Evolutionary conservation across 2,113 vertebrate species (phyloP), one percentile per base, ranked within the genome.

Genomic region (Gymnocephalus cernua): DNA sequence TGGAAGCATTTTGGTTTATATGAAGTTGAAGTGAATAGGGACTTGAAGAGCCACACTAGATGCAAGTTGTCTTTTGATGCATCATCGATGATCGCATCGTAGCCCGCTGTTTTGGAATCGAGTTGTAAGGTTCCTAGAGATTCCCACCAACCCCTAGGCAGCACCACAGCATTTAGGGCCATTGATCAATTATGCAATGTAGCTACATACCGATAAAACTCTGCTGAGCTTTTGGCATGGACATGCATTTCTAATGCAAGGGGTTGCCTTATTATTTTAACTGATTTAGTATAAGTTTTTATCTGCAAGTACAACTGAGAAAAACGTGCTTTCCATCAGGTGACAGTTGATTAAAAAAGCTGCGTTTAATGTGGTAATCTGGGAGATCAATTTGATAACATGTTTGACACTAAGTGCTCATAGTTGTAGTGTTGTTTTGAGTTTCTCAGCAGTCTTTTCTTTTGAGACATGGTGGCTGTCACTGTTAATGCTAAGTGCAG

Each of bases 181-280:
- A 8, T n/a, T 69, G 74, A 58, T 77, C 83, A 84, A 68, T 85
- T 81, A 83, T 73, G 70, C 77, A 77, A 82, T 54, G 64, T 48
- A 70, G 82, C 73, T 77, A 56, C 44, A 73, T 45, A 51, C 41
- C 29, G 79, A 82, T 80, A 54, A 78, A 64, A 32, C 71, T 23
- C 50, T 18, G 61, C 62, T 67, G 50, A 71, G 32, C 44, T 63
- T 80, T 74, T 75, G 74, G 67, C 56, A 21, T 44, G 16, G 44
- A 56, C 48, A 27, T 57, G 27, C 69, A 16, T 15, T 58, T 76
- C 63, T 6, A 50, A 51, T 57, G 27, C n/a, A 15, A 0, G 16
- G 27, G 13, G 41, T 54, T 4, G 47, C 51, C 32, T 48, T 41
- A 25, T 2, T 18, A 67, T 51, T 68, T 27, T 1, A 32, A 61